Conservation (phyloP, 2,797 vertebrate species). For the Chelidonichthys spinosus region DNA sequence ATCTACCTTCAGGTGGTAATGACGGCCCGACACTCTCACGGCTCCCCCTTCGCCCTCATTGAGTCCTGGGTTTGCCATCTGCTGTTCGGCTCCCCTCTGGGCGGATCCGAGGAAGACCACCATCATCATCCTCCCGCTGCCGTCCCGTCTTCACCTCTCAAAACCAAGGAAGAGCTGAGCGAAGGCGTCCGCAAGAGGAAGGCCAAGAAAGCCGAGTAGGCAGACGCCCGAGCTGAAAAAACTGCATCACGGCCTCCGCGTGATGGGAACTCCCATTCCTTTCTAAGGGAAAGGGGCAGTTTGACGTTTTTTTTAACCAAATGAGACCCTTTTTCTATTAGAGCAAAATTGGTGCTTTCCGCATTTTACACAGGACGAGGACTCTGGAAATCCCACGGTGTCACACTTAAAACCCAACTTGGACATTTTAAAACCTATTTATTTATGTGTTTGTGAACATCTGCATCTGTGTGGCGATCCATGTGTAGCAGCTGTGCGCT, state of each 20-base stretch:
- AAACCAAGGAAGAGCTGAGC: constrained; percentile 93
- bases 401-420: constrained; percentile 60
- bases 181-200: constrained; percentile 95
- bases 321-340: constrained; percentile 72
- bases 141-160: constrained; percentile 82
- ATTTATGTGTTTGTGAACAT: constrained; percentile 67
- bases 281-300: constrained; percentile 62
- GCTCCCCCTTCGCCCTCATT: constrained; percentile 91
- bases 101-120: constrained; percentile 82
- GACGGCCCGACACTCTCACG: constrained; percentile 95
- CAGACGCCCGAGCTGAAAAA: constrained; percentile 15
- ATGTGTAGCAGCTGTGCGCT: constrained; percentile 23
- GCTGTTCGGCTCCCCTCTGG: constrained; percentile 88
- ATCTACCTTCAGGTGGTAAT: constrained; percentile 87
- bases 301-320: constrained; percentile 66
- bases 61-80: constrained; percentile 91
- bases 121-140: constrained; percentile 79
- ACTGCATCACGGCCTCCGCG: constrained; percentile 54
- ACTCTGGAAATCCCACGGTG: constrained; percentile 80
- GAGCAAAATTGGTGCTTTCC: constrained; percentile 78
- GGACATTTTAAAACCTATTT: constrained; percentile 69
- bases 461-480: constrained; percentile 60
- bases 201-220: constrained; percentile 95
- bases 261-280: constrained; percentile 70
- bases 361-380: constrained; percentile 71